phyloP scores from a whole-genome alignment of 1,140 invertebrate species.

The Zaprionus lachaisei region DNA sequence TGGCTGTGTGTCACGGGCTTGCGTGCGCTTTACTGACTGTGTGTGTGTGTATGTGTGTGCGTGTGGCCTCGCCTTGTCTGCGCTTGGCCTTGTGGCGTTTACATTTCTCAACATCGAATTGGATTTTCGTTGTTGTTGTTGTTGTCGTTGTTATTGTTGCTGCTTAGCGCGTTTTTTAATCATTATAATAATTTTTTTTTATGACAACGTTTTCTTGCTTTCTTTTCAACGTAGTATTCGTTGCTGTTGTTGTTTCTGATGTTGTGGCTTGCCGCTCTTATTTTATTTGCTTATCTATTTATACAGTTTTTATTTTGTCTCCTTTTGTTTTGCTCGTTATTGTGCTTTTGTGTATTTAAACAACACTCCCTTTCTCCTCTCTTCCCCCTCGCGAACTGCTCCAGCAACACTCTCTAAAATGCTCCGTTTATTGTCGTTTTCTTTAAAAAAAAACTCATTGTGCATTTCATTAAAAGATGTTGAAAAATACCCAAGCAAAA shows the following conservation, averaged over 20 bases:
- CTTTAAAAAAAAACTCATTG: slow-evolving; percentile 46
- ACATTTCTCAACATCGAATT: slow-evolving; percentile 74
- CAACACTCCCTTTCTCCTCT: slow-evolving; percentile 5
- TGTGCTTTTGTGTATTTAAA: slow-evolving; percentile 38
- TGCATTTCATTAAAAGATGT: slow-evolving; percentile 61
- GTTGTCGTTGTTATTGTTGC: slow-evolving; percentile 15
- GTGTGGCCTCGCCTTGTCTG: slow-evolving; percentile 80
- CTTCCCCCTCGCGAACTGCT: not conserved
- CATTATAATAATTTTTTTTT: slow-evolving; percentile 71
- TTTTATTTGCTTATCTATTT: slow-evolving; percentile 58
- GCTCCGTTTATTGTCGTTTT: slow-evolving; percentile 28
- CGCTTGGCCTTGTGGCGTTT: slow-evolving; percentile 83
- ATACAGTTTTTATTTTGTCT: slow-evolving; percentile 41
- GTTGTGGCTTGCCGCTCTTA: slow-evolving; percentile 64
- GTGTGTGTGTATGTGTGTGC: slow-evolving; percentile 40
- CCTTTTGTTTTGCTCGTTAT: slow-evolving; percentile 45
- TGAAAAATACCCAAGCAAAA: slow-evolving; percentile 42
- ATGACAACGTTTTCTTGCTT: slow-evolving; percentile 71
- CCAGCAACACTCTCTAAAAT: slow-evolving; percentile 11
- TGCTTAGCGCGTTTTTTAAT: slow-evolving; percentile 68
- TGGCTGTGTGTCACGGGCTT: slow-evolving; percentile 76
- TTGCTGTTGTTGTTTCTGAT: slow-evolving; percentile 20
- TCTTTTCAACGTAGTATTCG: slow-evolving; percentile 46
- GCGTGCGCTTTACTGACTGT: slow-evolving; percentile 45
- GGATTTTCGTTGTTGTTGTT: slow-evolving; percentile 41